Base-by-base conservation (phyloP, 2,888 invertebrate genomes). In the Drosophila recens region DNA sequence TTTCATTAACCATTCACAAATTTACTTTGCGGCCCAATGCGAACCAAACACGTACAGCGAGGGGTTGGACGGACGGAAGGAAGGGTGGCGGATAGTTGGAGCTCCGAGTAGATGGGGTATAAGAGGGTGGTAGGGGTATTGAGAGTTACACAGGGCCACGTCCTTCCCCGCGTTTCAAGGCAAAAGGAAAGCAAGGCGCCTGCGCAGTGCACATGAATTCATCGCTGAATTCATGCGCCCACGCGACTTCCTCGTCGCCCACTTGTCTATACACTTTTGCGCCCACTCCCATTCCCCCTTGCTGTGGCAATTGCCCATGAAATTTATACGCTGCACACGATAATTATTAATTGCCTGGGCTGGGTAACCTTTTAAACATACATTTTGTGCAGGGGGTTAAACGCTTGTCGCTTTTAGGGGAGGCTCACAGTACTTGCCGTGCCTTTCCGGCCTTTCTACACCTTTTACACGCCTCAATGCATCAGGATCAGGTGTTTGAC, bases 1-100 rank as follows among this genome's bases (percentile, higher is more conserved):
- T 88, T 86, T 83, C 87, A 88, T 90, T 90, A 90, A 91, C 91
- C 91, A 90, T 90, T 89, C 87, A 88, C 90, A 90, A 90, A 90
- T 90, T 88, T 90, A 79, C 83, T 77, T 90, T 90, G 90, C 66
- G 90, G 90, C 73, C 67, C 75, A 52, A 51, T 23, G 51, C 46
- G 64, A 58, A 51, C 56, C 42, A 53, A 43, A 17, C 6, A 13
- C 5, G 42, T 13, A 34, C 27, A 4, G 0, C 3, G 13, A 6
- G 8, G 8, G 6, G 10, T 9, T 10, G 8, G 4, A 1, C 10
- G 11, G 40, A 4, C 0, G 5, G 13, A 1, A 11, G 11, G 40
- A 4, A 4, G 5, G 13, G 13, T 0, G 5, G 38, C 43, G n/a
- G 8, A 13, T 15, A 36, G 51, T 17, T 36, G 61, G 27, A 4